Conservation (phyloP, 2,888 invertebrate species). For the Pemphredon lugubris region DNA sequence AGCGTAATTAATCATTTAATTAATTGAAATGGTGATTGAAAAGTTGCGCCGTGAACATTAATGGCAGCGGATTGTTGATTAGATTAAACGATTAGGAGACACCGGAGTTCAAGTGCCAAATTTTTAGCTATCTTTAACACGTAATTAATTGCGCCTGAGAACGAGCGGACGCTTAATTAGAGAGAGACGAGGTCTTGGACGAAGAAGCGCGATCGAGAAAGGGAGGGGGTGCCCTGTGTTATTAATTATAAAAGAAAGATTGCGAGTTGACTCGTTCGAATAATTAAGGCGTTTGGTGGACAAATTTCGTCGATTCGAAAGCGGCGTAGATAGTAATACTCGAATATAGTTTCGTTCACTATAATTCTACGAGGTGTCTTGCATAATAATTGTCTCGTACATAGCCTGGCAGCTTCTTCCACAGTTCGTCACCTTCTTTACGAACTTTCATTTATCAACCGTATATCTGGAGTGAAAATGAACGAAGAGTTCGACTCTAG, state of each 20-base stretch:
- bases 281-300: constrained; percentile 18
- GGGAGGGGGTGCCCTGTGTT: too few species aligned
- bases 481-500: background rate
- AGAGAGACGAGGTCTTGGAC: background rate
- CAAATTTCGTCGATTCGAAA: constrained; percentile 10
- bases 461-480: background rate
- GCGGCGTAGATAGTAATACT: background rate
- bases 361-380: background rate
- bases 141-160: constrained; percentile 44
- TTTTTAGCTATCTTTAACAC: constrained; percentile 66
- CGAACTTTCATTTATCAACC: background rate
- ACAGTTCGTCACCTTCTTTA: background rate
- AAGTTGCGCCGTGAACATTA: constrained; percentile 8
- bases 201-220: constrained; percentile 1
- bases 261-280: constrained; percentile 22
- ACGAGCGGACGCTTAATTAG: constrained; percentile 43
- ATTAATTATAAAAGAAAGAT: constrained; percentile 14
- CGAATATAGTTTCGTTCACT: background rate
- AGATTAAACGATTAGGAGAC: constrained; percentile 58
- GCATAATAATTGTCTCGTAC: too few species aligned
- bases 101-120: constrained; percentile 75
- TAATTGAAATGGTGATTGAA: too few species aligned
- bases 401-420: background rate
- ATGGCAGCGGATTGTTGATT: constrained; percentile 49
- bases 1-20: constrained; percentile 9